Evolutionary conservation across 2,797 vertebrate species (phyloP), one percentile per base, ranked within the genome.

Genomic region (Lithobates pipiens): DNA sequence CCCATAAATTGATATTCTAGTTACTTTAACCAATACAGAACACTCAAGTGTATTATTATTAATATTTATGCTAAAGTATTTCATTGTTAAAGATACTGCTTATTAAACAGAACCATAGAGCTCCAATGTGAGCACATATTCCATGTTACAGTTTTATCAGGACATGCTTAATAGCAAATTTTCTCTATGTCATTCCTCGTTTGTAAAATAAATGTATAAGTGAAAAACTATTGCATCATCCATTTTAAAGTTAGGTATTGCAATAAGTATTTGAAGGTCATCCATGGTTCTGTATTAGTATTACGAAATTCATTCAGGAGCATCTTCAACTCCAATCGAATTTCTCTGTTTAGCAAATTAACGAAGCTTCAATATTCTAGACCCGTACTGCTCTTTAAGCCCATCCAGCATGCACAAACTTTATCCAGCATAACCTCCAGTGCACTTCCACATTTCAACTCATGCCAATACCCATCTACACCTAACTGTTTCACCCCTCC

Each of bases 41-140:
- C 50, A 73, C 69, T 72, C 50, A 36, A 57, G 61, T 81, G 50
- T 81, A 3, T 57, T 81, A 81, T 73, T 81, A 72, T 73, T 81
- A 72, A 34, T 63, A 42, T 61, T 50, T 63, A 42, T 81, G 79
- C 23, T 10, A 81, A 81, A 81, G 79, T 63, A 50, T 25, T 42
- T 72, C 67, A 70, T 70, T 80, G 67, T 80, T 80, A 42, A 25
- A 54, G 61, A 67, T 78, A 68, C 77, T 68, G 63, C 63, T n/a
- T n/a, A 72, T 82, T 75, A 75, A 50, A 67, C 46, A 11, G 46
- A 82, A 82, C 11, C 8, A 50, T 10, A 74, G 10, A 67, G 57
- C 25, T 82, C 34, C 67, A 44, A 29, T 57, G 13, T n/a, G 25
- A 63, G 44, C 36, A 39, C 5, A 27, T 54, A 72, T 39, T 63